Conservation (phyloP, 2,888 invertebrate genomes). For the Ypsolopha scabrella region DNA sequence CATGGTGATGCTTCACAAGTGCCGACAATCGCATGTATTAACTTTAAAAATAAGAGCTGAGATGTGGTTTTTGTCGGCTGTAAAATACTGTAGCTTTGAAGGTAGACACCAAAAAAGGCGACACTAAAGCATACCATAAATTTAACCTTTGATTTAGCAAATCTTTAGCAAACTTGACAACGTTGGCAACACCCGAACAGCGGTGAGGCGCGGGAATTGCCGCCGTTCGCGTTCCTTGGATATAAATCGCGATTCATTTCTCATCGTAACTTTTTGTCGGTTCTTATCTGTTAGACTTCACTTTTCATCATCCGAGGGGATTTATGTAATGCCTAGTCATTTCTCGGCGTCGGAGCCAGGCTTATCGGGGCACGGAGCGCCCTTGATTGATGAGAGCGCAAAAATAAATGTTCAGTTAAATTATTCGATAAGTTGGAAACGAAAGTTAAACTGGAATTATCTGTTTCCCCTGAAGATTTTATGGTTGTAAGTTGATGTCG, state of each 20-base stretch:
- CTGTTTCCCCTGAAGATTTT: conserved; percentile 67
- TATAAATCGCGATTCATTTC: conserved; percentile 72
- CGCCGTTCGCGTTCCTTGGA: conserved; percentile 15
- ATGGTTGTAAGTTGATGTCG: conserved; percentile 59
- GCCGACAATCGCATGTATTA: too few species aligned
- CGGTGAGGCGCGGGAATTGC: conserved; percentile 1
- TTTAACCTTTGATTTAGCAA: too few species aligned
- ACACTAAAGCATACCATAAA: too few species aligned
- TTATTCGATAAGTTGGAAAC: conserved; percentile 73
- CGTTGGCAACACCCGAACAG: background rate
- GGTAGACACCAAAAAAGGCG: too few species aligned
- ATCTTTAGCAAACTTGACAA: too few species aligned
- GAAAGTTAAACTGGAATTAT: conserved; percentile 73
- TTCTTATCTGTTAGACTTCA: conserved; percentile 73
- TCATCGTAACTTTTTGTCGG: conserved; percentile 73
- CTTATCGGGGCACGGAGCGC: conserved; percentile 65
- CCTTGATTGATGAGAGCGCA: conserved; percentile 72
- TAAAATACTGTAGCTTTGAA: too few species aligned
- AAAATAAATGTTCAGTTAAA: conserved; percentile 73
- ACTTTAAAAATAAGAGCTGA: too few species aligned
- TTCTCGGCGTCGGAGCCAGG: conserved; percentile 70
- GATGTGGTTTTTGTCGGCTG: too few species aligned
- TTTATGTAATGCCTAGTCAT: conserved; percentile 73
- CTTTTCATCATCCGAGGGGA: conserved; percentile 73
- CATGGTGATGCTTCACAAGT: too few species aligned